These are phyloP conservation scores for Echinops telfairi DNA, from an alignment of 2,113 vertebrate species.

Conservation along the genomic window DNA sequence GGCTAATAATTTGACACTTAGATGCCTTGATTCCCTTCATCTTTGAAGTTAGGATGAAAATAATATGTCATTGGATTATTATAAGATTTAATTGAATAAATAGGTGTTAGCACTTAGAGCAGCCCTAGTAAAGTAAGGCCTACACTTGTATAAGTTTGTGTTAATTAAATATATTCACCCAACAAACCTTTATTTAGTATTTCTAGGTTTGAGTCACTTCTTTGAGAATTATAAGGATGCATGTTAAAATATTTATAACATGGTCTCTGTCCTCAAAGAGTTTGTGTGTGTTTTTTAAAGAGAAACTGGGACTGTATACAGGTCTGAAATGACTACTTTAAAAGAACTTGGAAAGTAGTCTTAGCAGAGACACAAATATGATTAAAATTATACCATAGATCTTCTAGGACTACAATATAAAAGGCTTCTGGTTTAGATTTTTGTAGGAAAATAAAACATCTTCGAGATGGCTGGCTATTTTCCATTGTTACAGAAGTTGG, in stretches of 20 bases:
- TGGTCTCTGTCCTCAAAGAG: slow-evolving; percentile 1
- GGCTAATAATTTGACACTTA: slow-evolving; percentile 1
- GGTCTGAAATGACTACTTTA: not conserved
- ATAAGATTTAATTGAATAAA: not conserved
- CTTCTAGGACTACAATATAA: not conserved
- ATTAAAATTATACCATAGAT: no score
- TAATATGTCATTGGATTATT: not conserved
- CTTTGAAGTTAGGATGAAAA: not conserved
- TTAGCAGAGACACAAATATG: not conserved
- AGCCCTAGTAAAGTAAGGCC: not conserved
- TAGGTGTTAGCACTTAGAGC: slow-evolving; percentile 39
- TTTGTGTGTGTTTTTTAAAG: not conserved
- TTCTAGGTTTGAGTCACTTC: slow-evolving; percentile 27
- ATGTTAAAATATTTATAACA: slow-evolving; percentile 28
- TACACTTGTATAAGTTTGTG: not conserved
- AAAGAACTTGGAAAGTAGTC: not conserved
- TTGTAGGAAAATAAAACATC: not conserved
- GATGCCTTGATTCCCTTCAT: not conserved
- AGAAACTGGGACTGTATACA: not conserved
- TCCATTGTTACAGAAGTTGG: not conserved
- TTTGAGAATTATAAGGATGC: not conserved
- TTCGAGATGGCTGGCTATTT: no score
- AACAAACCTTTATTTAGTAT: not conserved
- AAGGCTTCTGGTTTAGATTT: not conserved
- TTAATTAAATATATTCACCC: slow-evolving; percentile 13